Evolutionary conservation across 2,888 invertebrate species (phyloP).

Genomic region (Peribatodes rhomboidaria): DNA sequence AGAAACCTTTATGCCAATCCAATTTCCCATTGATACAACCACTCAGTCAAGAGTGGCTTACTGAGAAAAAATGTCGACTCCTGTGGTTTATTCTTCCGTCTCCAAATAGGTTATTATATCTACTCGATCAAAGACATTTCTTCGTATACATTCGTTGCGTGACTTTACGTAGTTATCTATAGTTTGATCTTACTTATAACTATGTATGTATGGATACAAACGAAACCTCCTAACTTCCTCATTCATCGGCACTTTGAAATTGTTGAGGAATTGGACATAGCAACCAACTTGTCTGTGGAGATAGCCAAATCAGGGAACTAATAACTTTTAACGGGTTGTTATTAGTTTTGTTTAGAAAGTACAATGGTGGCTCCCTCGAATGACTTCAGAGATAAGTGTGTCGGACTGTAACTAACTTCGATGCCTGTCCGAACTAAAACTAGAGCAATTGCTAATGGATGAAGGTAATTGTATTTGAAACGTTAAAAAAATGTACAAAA

Average conservation of each 20-base stretch:
- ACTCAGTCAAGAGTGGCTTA: too few relatives aligned
- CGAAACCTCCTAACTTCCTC: conserved; percentile 14
- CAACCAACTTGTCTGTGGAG: background rate
- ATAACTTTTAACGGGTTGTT: background rate
- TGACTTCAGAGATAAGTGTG: background rate
- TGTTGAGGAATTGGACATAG: conserved; percentile 9
- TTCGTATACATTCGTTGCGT: background rate
- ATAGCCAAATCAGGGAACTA: background rate
- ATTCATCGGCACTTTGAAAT: conserved; percentile 26
- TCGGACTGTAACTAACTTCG: conserved; percentile 9
- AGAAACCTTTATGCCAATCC: too few relatives aligned
- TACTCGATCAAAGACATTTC: background rate
- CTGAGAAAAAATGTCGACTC: too few relatives aligned
- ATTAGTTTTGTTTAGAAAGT: background rate
- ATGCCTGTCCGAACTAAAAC: conserved; percentile 2
- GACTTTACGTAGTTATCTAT: too few relatives aligned
- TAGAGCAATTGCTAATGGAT: conserved; percentile 2
- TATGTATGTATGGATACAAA: conserved; percentile 6
- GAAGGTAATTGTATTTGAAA: conserved; percentile 4
- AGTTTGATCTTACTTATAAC: too few relatives aligned
- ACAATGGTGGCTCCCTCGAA: background rate
- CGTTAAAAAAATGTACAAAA: background rate
- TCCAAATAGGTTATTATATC: background rate
- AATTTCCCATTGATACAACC: too few relatives aligned
- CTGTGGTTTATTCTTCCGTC: too few relatives aligned